These are phyloP conservation scores for Drosophila seguyi DNA, from an alignment of 1,140 invertebrate species.

Conservation along the genomic window DNA sequence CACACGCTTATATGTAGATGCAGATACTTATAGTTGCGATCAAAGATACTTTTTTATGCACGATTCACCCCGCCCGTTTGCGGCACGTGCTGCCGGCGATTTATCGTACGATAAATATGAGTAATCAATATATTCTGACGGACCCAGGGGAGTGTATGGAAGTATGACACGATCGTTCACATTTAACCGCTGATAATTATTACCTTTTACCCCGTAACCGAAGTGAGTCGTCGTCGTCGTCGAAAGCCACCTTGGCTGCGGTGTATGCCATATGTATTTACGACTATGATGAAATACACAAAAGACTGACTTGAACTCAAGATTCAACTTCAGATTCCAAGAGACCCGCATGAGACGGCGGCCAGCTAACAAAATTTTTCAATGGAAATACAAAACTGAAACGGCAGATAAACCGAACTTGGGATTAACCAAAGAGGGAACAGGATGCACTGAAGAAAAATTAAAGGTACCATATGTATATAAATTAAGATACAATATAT, in stretches of 20 bases:
- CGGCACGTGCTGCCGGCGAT: conserved; percentile 49
- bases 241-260: conserved; percentile 10
- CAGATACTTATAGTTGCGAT: conserved; percentile 18
- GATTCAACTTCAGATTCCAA: conserved; percentile 61
- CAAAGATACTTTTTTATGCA: conserved; percentile 9
- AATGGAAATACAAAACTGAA: conserved; percentile 67
- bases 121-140: conserved; percentile 42
- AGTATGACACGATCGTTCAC: conserved; percentile 57
- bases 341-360: conserved; percentile 61
- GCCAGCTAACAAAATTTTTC: conserved; percentile 55
- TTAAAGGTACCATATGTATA: not conserved
- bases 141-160: not conserved
- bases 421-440: conserved; percentile 11
- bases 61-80: conserved; percentile 6
- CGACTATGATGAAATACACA: conserved; percentile 68
- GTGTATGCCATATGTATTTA: conserved; percentile 35
- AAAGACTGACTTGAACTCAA: conserved; percentile 50
- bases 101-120: conserved; percentile 51
- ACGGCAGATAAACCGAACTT: conserved; percentile 55
- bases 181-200: conserved; percentile 40
- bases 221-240: conserved; percentile 16
- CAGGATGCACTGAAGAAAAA: conserved; percentile 20
- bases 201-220: conserved; percentile 7
- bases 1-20: conserved; percentile 30
- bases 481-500: not conserved